These are phyloP conservation scores for Amazona vittata DNA, from an alignment of 2,113 vertebrate genomes.

Conservation along the genomic window DNA sequence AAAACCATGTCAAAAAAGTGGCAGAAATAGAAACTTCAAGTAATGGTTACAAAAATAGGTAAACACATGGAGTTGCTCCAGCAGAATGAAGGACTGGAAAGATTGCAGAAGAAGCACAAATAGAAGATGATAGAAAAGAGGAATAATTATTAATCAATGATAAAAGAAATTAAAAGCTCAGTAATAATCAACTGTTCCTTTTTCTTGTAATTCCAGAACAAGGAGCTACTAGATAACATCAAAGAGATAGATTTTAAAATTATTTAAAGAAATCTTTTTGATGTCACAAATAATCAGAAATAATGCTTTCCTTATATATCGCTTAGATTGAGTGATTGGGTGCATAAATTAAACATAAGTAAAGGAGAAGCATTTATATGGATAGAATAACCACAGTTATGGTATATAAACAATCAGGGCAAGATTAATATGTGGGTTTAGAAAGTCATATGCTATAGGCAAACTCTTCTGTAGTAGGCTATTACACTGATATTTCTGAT, in stretches of 20 bases:
- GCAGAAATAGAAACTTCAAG: background rate
- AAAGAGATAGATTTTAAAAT: background rate
- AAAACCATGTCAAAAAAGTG: background rate
- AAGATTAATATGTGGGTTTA: background rate
- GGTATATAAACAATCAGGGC: background rate
- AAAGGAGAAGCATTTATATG: background rate
- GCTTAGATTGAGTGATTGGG: fast-evolving
- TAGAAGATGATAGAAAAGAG: background rate
- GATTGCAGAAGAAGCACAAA: background rate
- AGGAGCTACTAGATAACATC: background rate
- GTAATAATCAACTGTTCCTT: background rate
- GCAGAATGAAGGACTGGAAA: background rate
- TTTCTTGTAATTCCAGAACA: background rate
- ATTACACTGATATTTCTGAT: background rate
- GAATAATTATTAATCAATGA: background rate
- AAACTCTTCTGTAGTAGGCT: background rate
- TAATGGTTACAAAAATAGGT: background rate
- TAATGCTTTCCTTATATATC: background rate
- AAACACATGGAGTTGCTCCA: fast-evolving
- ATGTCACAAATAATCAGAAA: background rate
- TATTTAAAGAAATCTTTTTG: background rate
- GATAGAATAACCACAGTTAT: background rate
- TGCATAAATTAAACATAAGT: background rate
- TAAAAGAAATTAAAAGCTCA: background rate
- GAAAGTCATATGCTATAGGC: background rate